These are phyloP conservation scores for Polia nebulosa DNA, from an alignment of 2,888 invertebrate genomes.

Conservation along the genomic window DNA sequence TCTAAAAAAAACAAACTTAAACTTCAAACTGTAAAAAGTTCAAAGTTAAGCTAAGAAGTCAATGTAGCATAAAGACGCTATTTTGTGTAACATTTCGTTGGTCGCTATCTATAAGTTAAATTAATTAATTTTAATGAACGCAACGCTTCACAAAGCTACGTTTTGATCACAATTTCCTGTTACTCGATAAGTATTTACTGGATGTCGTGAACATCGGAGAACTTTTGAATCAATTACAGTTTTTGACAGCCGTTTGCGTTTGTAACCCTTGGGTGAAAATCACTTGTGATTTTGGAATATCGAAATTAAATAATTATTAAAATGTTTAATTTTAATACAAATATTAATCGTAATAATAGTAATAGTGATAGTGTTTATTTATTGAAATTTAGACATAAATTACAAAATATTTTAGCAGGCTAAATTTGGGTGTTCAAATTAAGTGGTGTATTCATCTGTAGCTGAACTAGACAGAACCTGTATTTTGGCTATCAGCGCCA, in stretches of 20 bases:
- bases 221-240: constrained; percentile 29
- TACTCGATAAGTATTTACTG: constrained; percentile 13
- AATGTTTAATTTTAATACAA: too few relatives aligned
- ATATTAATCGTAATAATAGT: too few relatives aligned
- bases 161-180: constrained; percentile 17
- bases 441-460: too few relatives aligned
- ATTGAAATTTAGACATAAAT: too few relatives aligned
- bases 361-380: too few relatives aligned
- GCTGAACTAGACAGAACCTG: too few relatives aligned
- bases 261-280: neutral
- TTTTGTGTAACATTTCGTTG: neutral
- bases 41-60: too few relatives aligned
- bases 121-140: constrained; percentile 22
- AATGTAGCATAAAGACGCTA: neutral
- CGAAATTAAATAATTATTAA: neutral
- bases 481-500: too few relatives aligned
- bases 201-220: constrained; percentile 24
- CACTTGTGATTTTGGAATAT: neutral
- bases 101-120: neutral
- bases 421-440: too few relatives aligned
- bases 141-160: constrained; percentile 12
- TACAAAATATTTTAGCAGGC: too few relatives aligned
- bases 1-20: too few relatives aligned
- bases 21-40: too few relatives aligned
- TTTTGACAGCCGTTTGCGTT: constrained; percentile 14